These are phyloP conservation scores for Pseudanteris insignis DNA, from an alignment of 2,888 invertebrate species.

Conservation along the genomic window DNA sequence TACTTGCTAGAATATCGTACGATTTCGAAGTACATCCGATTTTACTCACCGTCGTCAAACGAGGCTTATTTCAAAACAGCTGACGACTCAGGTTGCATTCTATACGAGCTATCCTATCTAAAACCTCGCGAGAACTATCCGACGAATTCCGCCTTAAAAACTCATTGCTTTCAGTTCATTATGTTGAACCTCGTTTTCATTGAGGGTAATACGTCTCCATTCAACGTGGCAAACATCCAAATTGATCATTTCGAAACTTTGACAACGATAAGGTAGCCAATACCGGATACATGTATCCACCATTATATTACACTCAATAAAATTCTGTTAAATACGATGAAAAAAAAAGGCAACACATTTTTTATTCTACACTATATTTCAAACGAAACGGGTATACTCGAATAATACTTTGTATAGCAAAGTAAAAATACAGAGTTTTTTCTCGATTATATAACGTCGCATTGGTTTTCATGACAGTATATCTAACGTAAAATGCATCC, in stretches of 20 bases:
- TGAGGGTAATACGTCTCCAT: slow-evolving; percentile 36
- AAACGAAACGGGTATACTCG: neutral
- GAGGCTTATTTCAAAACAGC: slow-evolving; percentile 15
- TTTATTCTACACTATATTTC: neutral
- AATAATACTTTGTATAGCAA: too few species aligned
- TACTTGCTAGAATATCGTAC: too few species aligned
- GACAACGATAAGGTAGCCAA: slow-evolving; percentile 24
- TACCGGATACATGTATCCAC: slow-evolving; percentile 14
- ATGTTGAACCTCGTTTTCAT: slow-evolving; percentile 31
- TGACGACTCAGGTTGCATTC: too few species aligned
- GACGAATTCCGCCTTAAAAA: slow-evolving; percentile 21
- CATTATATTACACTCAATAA: slow-evolving; percentile 39
- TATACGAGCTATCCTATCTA: slow-evolving; percentile 9
- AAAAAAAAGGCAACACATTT: too few species aligned
- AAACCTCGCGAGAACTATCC: slow-evolving; percentile 20
- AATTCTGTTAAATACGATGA: slow-evolving; percentile 18
- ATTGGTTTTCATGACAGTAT: too few species aligned
- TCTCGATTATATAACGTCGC: too few species aligned
- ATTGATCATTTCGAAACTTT: slow-evolving; percentile 38
- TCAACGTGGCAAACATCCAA: slow-evolving; percentile 38
- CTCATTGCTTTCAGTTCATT: slow-evolving; percentile 31
- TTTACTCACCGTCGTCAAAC: slow-evolving; percentile 9
- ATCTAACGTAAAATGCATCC: too few species aligned
- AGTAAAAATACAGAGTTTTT: too few species aligned
- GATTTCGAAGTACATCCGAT: too few species aligned